These are phyloP conservation scores for Peromyscus eremicus DNA, from an alignment of 2,797 vertebrate species.

Conservation along the genomic window DNA sequence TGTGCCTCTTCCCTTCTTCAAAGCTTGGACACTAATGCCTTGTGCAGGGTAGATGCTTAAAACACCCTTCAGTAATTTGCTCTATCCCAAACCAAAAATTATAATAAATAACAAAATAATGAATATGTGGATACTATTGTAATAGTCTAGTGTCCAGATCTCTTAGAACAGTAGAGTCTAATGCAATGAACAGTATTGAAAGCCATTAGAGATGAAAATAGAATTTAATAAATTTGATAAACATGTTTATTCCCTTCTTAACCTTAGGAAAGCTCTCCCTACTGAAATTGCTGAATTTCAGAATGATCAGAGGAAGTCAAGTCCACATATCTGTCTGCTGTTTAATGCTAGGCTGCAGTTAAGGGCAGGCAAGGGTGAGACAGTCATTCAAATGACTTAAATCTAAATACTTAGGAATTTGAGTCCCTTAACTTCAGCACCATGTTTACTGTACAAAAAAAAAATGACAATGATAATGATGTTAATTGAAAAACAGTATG, in stretches of 20 bases:
- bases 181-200: neutral
- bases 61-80: neutral
- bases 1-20: neutral
- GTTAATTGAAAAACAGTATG: neutral
- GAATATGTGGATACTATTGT: neutral
- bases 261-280: neutral
- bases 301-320: neutral
- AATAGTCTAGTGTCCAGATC: neutral
- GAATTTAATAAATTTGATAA: neutral
- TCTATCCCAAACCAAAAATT: neutral
- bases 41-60: neutral
- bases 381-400: neutral
- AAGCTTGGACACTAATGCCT: neutral
- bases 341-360: neutral
- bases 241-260: neutral
- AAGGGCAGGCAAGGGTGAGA: neutral
- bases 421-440: neutral
- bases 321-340: neutral
- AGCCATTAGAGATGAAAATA: neutral
- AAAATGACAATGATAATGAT: neutral
- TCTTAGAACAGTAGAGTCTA: neutral
- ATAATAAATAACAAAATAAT: neutral
- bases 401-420: neutral
- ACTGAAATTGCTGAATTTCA: conserved; percentile 7
- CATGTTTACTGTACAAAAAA: neutral